Percentiles rank a stretch among this genome's conserved stretches.
phyloP scores from a whole-genome alignment of 2,797 vertebrate genomes.

The Trachops cirrhosus region DNA sequence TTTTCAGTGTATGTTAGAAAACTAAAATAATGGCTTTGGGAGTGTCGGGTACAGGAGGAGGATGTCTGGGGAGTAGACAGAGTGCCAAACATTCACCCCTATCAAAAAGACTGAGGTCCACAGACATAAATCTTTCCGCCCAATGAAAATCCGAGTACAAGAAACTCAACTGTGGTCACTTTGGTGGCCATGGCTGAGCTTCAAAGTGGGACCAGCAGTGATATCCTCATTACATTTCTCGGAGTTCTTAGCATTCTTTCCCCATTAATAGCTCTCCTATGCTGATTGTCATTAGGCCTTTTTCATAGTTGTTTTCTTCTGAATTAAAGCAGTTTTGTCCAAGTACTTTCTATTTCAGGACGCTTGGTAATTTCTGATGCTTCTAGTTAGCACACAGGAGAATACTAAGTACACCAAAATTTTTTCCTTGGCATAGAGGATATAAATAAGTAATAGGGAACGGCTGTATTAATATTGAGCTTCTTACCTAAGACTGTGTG shows the following conservation, averaged over 20 bases:
- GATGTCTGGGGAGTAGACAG: not conserved
- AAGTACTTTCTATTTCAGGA: constrained; percentile 49
- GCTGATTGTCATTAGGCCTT: not conserved
- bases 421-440: not conserved
- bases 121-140: not conserved
- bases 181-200: fast-evolving
- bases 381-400: not conserved
- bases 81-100: not conserved
- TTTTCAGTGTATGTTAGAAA: not conserved
- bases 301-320: constrained; percentile 7
- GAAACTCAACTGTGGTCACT: not conserved
- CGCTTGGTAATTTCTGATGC: not conserved
- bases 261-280: not conserved
- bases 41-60: not conserved
- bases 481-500: not conserved
- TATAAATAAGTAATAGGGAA: constrained; percentile 5
- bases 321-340: constrained; percentile 36
- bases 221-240: not conserved
- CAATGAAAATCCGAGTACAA: not conserved
- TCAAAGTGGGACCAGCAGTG: not conserved
- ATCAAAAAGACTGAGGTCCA: not conserved
- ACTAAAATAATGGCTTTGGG: not conserved
- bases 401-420: constrained; percentile 1
- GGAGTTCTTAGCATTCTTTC: not conserved
- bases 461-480: not conserved